Conservation (phyloP, 2,888 invertebrate genomes). For the Andricus quercusramuli region DNA sequence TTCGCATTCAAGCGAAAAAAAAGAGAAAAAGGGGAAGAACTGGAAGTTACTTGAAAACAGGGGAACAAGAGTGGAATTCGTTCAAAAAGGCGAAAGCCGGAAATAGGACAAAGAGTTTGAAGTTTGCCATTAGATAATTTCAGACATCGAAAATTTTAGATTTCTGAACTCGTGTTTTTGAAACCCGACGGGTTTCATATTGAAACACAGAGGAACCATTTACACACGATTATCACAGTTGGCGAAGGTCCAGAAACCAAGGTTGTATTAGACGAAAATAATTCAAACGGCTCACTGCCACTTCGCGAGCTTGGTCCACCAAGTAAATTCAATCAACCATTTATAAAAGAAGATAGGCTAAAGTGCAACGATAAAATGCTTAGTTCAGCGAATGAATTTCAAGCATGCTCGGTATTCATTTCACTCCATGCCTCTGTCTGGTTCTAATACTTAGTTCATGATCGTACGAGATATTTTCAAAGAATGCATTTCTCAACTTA, state of each 20-base stretch:
- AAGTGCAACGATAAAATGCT: slow-evolving; percentile 1
- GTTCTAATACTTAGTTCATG: background rate
- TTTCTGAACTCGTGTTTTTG: background rate
- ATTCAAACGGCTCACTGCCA: slow-evolving; percentile 34
- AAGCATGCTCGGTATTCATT: background rate
- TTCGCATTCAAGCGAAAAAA: too few relatives aligned
- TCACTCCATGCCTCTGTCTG: background rate
- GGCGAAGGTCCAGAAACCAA: slow-evolving; percentile 35
- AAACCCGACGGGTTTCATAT: slow-evolving; percentile 8
- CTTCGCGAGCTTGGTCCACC: slow-evolving; percentile 13
- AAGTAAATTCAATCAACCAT: background rate
- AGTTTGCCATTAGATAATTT: background rate
- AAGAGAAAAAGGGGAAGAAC: too few relatives aligned
- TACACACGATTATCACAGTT: slow-evolving; percentile 38
- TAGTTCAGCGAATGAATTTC: background rate
- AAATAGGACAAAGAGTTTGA: too few relatives aligned
- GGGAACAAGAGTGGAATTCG: too few relatives aligned
- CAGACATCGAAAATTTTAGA: background rate
- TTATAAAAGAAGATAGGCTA: slow-evolving; percentile 6
- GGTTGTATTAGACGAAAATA: slow-evolving; percentile 41
- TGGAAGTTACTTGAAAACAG: too few relatives aligned
- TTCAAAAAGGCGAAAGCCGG: too few relatives aligned
- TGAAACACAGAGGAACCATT: slow-evolving; percentile 33
- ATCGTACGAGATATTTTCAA: background rate
- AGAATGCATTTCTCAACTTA: background rate